A percentile compares a stretch with the other conserved stretches of the same genome.
Evolutionary conservation across 2,797 vertebrate genomes (phyloP).

Genomic region (Manis javanica): DNA sequence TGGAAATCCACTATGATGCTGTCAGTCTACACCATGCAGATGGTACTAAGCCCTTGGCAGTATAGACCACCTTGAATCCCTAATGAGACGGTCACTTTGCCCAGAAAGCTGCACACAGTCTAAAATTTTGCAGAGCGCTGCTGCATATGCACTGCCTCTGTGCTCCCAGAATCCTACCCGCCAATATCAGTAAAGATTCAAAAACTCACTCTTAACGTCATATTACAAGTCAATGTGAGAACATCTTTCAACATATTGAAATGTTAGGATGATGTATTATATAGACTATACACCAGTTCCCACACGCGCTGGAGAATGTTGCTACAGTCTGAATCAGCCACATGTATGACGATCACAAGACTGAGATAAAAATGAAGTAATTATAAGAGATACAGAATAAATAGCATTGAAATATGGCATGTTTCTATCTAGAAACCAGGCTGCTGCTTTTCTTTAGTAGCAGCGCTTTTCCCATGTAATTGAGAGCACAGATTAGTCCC

Average conservation of each 20-base stretch:
- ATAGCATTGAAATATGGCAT: background rate
- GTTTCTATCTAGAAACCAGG: background rate
- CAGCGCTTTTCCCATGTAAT: background rate
- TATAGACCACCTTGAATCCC: background rate
- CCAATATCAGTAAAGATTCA: background rate
- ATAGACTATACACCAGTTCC: background rate
- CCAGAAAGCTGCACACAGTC: background rate
- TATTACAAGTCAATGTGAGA: background rate
- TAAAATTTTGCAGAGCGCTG: background rate
- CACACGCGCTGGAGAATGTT: background rate
- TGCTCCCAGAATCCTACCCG: background rate
- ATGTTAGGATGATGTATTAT: background rate
- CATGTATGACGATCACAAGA: background rate
- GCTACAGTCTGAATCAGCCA: background rate
- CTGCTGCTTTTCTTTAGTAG: background rate
- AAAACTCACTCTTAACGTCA: background rate
- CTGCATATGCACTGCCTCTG: fast-evolving
- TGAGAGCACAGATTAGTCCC: background rate
- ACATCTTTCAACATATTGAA: background rate
- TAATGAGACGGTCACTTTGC: background rate
- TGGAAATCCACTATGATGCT: background rate
- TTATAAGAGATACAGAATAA: background rate
- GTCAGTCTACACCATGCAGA: too few relatives aligned
- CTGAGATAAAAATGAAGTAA: background rate
- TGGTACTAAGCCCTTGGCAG: background rate